These are phyloP conservation scores for Paelopatides confundens DNA, from an alignment of 53 echinoderm and acorn worm species.

Conservation along the genomic window DNA sequence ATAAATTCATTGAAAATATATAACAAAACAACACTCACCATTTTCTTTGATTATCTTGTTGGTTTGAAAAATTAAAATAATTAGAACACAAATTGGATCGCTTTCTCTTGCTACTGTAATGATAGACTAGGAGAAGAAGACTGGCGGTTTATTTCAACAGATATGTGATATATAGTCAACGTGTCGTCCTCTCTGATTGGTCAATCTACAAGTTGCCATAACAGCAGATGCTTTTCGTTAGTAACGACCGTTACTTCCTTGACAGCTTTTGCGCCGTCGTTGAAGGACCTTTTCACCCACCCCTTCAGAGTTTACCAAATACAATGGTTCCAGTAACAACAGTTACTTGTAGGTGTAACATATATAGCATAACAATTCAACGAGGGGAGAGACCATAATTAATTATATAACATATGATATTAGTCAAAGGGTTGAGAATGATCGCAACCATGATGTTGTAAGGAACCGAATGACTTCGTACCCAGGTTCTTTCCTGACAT, in stretches of 20 bases:
- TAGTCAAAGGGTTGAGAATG: no score
- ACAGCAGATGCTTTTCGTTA: neutral
- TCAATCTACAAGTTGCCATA: conserved; percentile 14
- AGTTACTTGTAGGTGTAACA: no score
- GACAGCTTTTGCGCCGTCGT: neutral
- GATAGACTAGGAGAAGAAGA: conserved; percentile 34
- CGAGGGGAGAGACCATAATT: no score
- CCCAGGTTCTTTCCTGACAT: no score
- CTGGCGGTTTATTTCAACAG: neutral
- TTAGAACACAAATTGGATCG: neutral
- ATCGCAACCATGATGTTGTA: no score
- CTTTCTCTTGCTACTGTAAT: conserved; percentile 35
- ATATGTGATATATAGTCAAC: neutral
- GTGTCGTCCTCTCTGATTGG: neutral
- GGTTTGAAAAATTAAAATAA: neutral
- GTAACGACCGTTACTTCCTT: neutral
- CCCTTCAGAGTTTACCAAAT: no score
- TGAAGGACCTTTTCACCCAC: neutral
- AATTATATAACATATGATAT: no score
- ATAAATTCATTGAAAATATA: neutral
- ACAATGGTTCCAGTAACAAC: no score
- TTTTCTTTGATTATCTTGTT: conserved; percentile 20
- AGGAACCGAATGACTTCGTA: no score
- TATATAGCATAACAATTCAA: no score
- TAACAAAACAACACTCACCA: conserved; percentile 10